A percentile compares a stretch with the other conserved stretches of the same genome.
Evolutionary conservation across 1,140 invertebrate genomes (phyloP).

Genomic region (Tetramorium alpestre): DNA sequence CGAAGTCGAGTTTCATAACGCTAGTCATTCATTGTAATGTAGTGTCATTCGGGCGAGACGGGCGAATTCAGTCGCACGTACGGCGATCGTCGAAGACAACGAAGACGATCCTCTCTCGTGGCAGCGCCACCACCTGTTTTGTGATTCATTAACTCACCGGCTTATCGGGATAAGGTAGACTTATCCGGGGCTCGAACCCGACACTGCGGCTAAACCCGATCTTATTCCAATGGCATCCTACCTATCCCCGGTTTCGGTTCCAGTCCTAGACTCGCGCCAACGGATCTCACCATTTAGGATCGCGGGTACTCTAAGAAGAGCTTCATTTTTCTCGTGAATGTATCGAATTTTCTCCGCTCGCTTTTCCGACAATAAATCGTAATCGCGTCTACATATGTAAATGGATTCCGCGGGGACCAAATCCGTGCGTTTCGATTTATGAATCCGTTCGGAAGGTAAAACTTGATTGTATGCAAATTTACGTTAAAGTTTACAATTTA

Average conservation of each 20-base stretch:
- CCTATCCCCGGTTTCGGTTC: conserved; percentile 82
- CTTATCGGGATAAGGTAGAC: conserved; percentile 86
- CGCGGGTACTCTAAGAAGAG: conserved; percentile 29
- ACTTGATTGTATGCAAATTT: background rate
- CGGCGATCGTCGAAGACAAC: conserved; percentile 47
- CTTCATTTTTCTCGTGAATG: conserved; percentile 51
- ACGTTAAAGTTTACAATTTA: background rate
- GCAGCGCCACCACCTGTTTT: conserved; percentile 85
- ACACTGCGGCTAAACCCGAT: conserved; percentile 85
- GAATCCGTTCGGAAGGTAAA: background rate
- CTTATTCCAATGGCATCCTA: conserved; percentile 85
- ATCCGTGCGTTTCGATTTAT: background rate
- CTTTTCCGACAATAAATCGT: background rate
- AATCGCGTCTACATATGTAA: background rate
- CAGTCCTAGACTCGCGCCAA: conserved; percentile 59
- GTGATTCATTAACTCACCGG: conserved; percentile 86
- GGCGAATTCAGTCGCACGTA: conserved; percentile 53
- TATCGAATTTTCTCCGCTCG: background rate
- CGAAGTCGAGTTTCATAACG: conserved; percentile 3
- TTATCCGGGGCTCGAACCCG: conserved; percentile 85
- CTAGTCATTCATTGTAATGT: conserved; percentile 2
- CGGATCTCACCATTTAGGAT: conserved; percentile 9
- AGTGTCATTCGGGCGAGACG: background rate
- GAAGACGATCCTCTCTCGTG: conserved; percentile 70
- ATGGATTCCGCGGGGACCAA: background rate